A percentile compares a stretch with the other conserved stretches of the same genome.
phyloP scores from a whole-genome alignment of 2,113 vertebrate genomes.

The Laticauda laticaudata region DNA sequence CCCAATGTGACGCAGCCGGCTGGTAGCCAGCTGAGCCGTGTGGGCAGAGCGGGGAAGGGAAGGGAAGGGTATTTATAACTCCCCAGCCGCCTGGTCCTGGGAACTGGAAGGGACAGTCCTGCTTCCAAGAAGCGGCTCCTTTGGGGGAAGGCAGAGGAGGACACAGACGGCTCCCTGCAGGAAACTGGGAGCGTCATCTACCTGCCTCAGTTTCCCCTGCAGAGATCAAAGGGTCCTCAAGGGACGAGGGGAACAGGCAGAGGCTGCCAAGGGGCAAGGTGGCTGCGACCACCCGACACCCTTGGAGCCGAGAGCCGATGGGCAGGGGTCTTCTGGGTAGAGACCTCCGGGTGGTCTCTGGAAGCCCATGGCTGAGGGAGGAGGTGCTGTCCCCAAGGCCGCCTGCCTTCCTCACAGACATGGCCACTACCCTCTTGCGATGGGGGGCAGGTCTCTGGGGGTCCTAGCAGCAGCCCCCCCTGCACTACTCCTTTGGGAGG shows the following conservation, averaged over 20 bases:
- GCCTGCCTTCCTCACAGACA: not conserved
- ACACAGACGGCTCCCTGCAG: not conserved
- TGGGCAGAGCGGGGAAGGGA: not conserved
- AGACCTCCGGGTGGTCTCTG: not conserved
- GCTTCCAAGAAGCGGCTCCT: not conserved
- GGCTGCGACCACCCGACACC: not conserved
- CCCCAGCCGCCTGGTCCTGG: not conserved
- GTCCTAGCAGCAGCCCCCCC: not conserved
- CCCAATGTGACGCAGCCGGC: not conserved
- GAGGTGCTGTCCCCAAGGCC: not conserved
- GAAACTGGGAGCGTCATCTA: not conserved
- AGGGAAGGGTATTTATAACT: slow-evolving; percentile 22
- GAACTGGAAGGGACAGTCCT: not conserved
- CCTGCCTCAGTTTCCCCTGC: not conserved
- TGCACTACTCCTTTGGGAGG: not conserved
- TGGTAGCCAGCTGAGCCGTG: not conserved
- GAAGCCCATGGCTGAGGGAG: not conserved
- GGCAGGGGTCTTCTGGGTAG: not conserved
- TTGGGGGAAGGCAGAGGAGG: not conserved
- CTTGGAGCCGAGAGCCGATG: not conserved
- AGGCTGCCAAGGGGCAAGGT: not conserved
- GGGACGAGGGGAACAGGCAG: not conserved
- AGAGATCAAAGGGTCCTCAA: no score
- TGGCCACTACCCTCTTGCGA: not conserved
- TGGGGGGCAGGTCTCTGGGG: not conserved